Evolutionary conservation across 2,113 vertebrate genomes (phyloP), one percentile per base, ranked within the genome.

Genomic region (Pachypanchax playfairii): DNA sequence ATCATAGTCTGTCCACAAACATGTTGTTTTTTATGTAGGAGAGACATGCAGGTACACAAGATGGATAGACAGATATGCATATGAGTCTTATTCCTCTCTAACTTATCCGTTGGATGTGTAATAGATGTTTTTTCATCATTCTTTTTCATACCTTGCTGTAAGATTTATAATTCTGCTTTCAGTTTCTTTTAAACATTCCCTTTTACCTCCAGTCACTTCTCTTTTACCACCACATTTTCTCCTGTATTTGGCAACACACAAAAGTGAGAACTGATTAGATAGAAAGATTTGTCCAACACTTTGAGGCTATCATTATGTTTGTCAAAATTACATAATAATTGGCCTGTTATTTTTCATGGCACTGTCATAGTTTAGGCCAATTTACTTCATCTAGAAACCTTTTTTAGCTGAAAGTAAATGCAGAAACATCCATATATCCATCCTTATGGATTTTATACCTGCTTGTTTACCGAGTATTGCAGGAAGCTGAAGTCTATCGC

Each of bases 251-350:
- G 65, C 50, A 33, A 41, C 49, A 47, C 66, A 53, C 36, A 63
- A 39, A 65, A 66, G 35, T 61, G 29, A 70, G 51, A 49, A 64
- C 53, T 57, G 52, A 80, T 51, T 84, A 49, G 70, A 42, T 48
- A 43, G 73, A 68, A 70, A 69, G 76, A 82, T 74, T 76, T 85
- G 79, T 63, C 41, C n/a, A 17, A 44, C 22, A 57, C 52, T 74
- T 36, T 64, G 4, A 72, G 43, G 73, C 52, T 58, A 73, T 59
- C 43, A 62, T 12, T 13, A 7, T 4, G 15, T 17, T 50, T 51
- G 18, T 20, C 14, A 6, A 6, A 3, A 17, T 13, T 48, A 15
- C 26, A 6, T 10, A 20, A 20, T 42, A 13, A 15, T 12, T 24
- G 7, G 20, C 5, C 21, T 35, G 31, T 33, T 14, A 11, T 35